Base-by-base conservation (phyloP, 2,797 vertebrate species). In the Apodemus agrarius region DNA sequence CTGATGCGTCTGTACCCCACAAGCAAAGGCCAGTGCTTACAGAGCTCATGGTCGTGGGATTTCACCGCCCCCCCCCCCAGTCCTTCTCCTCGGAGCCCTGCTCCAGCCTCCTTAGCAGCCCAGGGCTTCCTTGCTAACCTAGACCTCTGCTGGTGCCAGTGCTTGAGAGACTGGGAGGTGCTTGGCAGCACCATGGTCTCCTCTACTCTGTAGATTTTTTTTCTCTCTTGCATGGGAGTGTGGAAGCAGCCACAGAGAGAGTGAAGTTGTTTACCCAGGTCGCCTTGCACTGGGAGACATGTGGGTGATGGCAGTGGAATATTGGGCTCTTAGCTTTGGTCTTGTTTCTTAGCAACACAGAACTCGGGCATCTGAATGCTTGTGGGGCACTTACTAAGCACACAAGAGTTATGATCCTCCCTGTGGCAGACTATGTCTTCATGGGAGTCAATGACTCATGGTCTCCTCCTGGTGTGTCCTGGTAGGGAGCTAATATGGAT, bases 201-300 rank as follows among this genome's bases (percentile, higher is more conserved):
- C 86, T 34, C 31, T 1, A 12, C 3, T 1, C 21, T 16, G 17
- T 2, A n/a, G 5, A 2, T 8, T 26, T 12, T 24, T 43, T 40
- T 74, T 8, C n/a, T 88, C 1, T 19, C 17, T 16, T 34, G 29
- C 2, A 2, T 19, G 29, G 5, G 2, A 26, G 6, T 2, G 17
- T 22, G 31, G 43, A 49, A 6, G 14, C 43, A 21, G 29, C 21
- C 61, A 46, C 89, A 74, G 89, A 95, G 95, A 63, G 75, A n/a
- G 61, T n/a, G 43, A 22, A 54, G 61, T 19, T 57, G 63, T 12
- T 40, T 2, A 3, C 22, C 17, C 57, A 26, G 86, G n/a, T 31
- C 0, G 0, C 86, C n/a, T 52, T 29, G 65, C 0, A 0, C 14
- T 43, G 0, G 5, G 26, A 59, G 40, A 24, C 31, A 0, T 1